Evolutionary conservation across 2,888 invertebrate genomes (phyloP), one percentile per base, ranked within the genome.

Genomic region (Caenorhabditis angaria): DNA sequence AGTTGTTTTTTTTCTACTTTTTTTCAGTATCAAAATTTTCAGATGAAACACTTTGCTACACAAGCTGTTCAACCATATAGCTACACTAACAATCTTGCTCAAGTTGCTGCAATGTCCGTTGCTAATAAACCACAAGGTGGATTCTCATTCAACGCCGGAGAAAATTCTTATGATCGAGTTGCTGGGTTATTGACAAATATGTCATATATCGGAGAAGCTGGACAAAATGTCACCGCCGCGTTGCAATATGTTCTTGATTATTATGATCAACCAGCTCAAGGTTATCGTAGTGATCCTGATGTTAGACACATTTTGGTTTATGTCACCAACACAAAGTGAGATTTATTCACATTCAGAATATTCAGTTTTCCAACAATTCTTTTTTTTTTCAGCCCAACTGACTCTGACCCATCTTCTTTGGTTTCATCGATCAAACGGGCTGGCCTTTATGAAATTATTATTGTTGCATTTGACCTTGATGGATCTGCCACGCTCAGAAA

Each of bases 281-380:
- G 80, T 53, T 80, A 80, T 65, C 67, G 80, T 47, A 47, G 61
- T 24, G 69, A 58, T 22, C 10, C 65, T 4, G 66, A 71, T 56
- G 77, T 80, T 5, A 55, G 71, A 25, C 82, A 82, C 71, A 64
- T 77, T n/a, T 57, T 83, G 35, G 73, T 83, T 58, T 83, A 83
- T 48, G 63, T 83, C 14, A 82, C 83, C 0, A 61, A 74, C 48
- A 72, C 78, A 14, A 75, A 80, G 82, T 80, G 51, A 57, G 51
- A 12, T 18, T 27, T 35, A 51, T n/a, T 0, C 18, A 25, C n/a
- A 24, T 25, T 6, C n/a, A n/a, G n/a, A 18, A 28, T 28, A 56
- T 27, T 27, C 14, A 27, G 18, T 35, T n/a, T 3, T 22, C 29
- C 28, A 4, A 0, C 53, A 18, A 51, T 41, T n/a, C n/a, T n/a